Evolutionary conservation across 2,888 invertebrate species (phyloP).

Genomic region (Spilarctia lutea): DNA sequence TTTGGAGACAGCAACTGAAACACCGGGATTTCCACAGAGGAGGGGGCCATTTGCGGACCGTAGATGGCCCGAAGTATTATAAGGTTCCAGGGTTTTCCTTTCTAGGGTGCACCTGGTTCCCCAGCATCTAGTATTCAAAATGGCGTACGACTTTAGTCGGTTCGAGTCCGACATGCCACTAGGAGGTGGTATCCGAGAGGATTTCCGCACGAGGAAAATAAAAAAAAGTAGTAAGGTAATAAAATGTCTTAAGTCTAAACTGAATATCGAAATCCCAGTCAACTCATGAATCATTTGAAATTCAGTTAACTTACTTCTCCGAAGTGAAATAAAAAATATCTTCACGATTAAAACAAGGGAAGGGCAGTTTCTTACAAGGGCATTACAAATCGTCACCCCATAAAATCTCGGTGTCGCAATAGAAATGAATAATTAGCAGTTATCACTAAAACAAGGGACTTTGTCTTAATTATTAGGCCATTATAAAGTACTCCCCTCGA

Average conservation of each 20-base stretch:
- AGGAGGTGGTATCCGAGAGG: no score
- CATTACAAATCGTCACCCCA: conserved; percentile 77
- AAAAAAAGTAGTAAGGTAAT: no score
- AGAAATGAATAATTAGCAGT: conserved; percentile 81
- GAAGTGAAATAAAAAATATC: conserved; percentile 12
- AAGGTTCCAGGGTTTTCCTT: no score
- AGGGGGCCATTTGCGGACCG: no score
- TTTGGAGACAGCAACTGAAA: no score
- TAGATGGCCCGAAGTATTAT: no score
- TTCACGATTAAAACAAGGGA: conserved; percentile 28
- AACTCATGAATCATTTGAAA: not conserved
- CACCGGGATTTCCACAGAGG: no score
- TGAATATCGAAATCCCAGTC: not conserved
- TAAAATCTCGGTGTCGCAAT: conserved; percentile 74
- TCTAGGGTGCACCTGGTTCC: no score
- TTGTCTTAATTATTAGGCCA: conserved; percentile 84
- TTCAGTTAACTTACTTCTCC: not conserved
- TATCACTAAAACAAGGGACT: conserved; percentile 77
- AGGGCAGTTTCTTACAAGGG: conserved; percentile 49
- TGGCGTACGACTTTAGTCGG: no score
- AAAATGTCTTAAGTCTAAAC: not conserved
- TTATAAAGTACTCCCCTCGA: conserved; percentile 79
- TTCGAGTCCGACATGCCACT: no score
- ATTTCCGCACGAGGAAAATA: no score
- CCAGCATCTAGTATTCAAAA: no score